A percentile compares a stretch with the other conserved stretches of the same genome.
These are phyloP conservation scores for Engraulis encrasicolus DNA, from an alignment of 2,113 vertebrate species.

Conservation along the genomic window DNA sequence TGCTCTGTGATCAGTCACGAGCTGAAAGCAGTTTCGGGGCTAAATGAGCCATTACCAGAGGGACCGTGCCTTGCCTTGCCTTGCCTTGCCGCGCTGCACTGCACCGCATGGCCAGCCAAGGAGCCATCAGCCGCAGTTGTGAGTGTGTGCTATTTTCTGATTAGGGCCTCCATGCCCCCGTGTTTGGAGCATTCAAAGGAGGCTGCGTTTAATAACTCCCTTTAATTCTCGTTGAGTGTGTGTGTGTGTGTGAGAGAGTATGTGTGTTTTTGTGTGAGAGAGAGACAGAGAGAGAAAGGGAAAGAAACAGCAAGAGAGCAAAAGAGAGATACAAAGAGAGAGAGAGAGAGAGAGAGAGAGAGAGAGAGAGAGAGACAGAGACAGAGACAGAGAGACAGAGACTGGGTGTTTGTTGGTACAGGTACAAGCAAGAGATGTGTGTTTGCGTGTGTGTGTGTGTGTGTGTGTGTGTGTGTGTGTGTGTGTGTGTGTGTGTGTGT, in stretches of 20 bases:
- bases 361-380: no score
- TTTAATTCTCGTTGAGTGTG: background rate
- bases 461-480: no score
- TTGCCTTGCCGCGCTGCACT: no score
- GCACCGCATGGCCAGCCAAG: background rate
- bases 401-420: no score
- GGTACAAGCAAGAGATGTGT: no score
- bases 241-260: background rate
- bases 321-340: no score
- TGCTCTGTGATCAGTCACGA: slow-evolving; percentile 8
- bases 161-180: background rate
- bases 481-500: background rate
- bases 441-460: no score
- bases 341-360: no score
- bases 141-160: background rate
- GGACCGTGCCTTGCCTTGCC: no score
- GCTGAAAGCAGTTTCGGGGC: background rate
- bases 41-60: slow-evolving; percentile 6
- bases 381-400: no score
- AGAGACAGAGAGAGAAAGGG: no score
- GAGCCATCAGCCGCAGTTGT: background rate
- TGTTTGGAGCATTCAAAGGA: background rate
- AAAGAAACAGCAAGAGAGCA: no score
- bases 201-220: background rate
- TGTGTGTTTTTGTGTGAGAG: background rate